These are phyloP conservation scores for Timema podura DNA, from an alignment of 2,888 invertebrate species.

Conservation along the genomic window DNA sequence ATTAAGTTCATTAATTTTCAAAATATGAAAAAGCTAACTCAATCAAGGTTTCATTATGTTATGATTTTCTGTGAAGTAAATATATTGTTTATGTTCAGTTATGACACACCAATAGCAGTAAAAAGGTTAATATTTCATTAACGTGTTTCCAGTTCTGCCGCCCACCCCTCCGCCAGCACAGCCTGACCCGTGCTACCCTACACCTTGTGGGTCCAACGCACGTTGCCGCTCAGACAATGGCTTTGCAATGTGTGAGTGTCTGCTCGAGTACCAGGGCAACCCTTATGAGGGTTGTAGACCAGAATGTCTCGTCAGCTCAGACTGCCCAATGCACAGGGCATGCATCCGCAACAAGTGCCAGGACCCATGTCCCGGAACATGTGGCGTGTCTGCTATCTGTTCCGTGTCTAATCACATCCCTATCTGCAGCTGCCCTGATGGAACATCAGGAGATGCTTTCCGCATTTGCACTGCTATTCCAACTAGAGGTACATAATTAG, in stretches of 20 bases:
- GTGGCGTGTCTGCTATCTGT: conserved; percentile 33
- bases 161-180: conserved; percentile 22
- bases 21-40: not conserved
- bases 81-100: too few species aligned
- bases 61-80: too few species aligned
- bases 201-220: conserved; percentile 70
- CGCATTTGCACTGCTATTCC: conserved; percentile 26
- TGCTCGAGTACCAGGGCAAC: conserved; percentile 43
- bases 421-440: conserved; percentile 41
- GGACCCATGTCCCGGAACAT: conserved; percentile 40
- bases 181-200: conserved; percentile 36
- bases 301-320: conserved; percentile 48
- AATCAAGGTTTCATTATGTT: too few species aligned
- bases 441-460: conserved; percentile 39
- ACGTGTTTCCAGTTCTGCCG: conserved; percentile 20
- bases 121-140: too few species aligned
- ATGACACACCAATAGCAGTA: too few species aligned
- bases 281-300: conserved; percentile 55
- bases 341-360: conserved; percentile 39
- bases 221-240: conserved; percentile 38
- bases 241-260: conserved; percentile 47
- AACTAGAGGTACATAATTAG: not conserved
- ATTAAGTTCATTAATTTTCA: too few species aligned
- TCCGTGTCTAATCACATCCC: conserved; percentile 35
- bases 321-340: conserved; percentile 39